Evolutionary conservation across 53 echinoderm and acorn worm species (phyloP), one percentile per base, ranked within the genome.

Genomic region (Patiria pectinifera): DNA sequence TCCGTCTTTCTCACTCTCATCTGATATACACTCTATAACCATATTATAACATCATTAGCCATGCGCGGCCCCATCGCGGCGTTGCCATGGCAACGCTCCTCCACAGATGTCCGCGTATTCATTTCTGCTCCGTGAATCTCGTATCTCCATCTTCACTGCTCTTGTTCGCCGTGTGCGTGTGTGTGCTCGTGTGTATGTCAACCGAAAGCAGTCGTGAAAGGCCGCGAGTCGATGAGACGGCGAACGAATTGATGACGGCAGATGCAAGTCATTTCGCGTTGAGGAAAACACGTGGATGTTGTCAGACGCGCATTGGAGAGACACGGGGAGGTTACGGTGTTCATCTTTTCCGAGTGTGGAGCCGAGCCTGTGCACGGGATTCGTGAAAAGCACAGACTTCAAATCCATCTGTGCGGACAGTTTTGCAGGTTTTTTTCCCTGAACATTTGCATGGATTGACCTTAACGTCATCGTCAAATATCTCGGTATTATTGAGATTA

Each of bases 1-100:
- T 18, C 15, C 80, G 0, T 35, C 80, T 19, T 47, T 49, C 8
- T 48, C 59, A 12, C 84, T 25, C 2, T 23, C 26, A 6, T 4
- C 43, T 24, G 61, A 62, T 60, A 83, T 61, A 14, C 12, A 12
- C 60, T 35, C 35, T 35, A 60, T 60, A 82, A 15, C 43, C 62
- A 61, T 84, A 84, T 58, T 75, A 87, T 49, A 76, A 59, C 76
- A 22, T 75, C 87, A 87, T 76, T 87, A 87, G 75, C 58, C 58
- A 87, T 87, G 77, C 87, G 75, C 77, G 87, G 87, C 58, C 48
- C 43, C 76, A 87, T 76, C 87, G 46, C 59, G 71, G 71, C 74
- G 87, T 87, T 59, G 16, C 77, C 87, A 87, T 87, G 43, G 60
- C 53, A 76, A 87, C 87, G 23, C 59, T 75, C 76, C 45, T 71